A percentile compares a stretch with the other conserved stretches of the same genome.
These are phyloP conservation scores for Chiridota heheva DNA, from an alignment of 35 echinoderm and acorn worm species.

Conservation along the genomic window DNA sequence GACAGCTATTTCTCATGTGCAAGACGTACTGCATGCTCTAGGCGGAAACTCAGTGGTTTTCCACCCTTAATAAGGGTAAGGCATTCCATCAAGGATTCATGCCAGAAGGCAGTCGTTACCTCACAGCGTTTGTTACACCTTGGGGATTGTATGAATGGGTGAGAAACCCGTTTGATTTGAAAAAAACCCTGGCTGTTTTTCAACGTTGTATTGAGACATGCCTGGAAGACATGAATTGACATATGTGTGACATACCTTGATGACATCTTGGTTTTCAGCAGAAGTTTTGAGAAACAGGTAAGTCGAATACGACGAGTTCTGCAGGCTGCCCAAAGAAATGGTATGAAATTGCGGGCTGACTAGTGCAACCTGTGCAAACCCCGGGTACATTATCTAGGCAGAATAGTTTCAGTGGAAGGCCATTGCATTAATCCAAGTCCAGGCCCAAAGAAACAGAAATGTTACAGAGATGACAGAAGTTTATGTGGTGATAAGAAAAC, in stretches of 20 bases:
- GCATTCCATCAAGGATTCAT: slow-evolving; percentile 75
- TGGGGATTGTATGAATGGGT: slow-evolving; percentile 70
- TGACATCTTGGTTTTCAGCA: slow-evolving; percentile 59
- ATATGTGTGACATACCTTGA: slow-evolving; percentile 65
- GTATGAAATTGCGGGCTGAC: slow-evolving; percentile 31
- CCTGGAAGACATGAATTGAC: slow-evolving; percentile 41
- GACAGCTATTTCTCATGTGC: slow-evolving; percentile 57
- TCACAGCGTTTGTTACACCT: slow-evolving; percentile 61
- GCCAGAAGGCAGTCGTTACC: slow-evolving; percentile 31
- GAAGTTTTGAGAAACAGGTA: slow-evolving; percentile 36
- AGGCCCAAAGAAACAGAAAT: too few species aligned
- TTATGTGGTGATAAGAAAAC: too few species aligned
- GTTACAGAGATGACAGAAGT: too few species aligned
- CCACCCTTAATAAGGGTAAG: slow-evolving; percentile 53
- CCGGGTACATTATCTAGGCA: slow-evolving; percentile 19
- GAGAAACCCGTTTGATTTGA: slow-evolving; percentile 68
- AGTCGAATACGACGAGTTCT: slow-evolving; percentile 30
- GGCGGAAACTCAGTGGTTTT: slow-evolving; percentile 33
- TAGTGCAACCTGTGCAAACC: slow-evolving; percentile 24
- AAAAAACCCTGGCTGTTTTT: slow-evolving; percentile 66
- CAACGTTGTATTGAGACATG: slow-evolving; percentile 48
- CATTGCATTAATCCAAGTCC: too few species aligned
- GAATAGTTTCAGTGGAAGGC: slow-evolving; percentile 13
- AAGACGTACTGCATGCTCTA: slow-evolving; percentile 40
- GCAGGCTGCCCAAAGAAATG: neutral